Evolutionary conservation across 2,888 invertebrate species (phyloP), one percentile per base, ranked within the genome.

Genomic region (Stenoptilia bipunctidactyla): DNA sequence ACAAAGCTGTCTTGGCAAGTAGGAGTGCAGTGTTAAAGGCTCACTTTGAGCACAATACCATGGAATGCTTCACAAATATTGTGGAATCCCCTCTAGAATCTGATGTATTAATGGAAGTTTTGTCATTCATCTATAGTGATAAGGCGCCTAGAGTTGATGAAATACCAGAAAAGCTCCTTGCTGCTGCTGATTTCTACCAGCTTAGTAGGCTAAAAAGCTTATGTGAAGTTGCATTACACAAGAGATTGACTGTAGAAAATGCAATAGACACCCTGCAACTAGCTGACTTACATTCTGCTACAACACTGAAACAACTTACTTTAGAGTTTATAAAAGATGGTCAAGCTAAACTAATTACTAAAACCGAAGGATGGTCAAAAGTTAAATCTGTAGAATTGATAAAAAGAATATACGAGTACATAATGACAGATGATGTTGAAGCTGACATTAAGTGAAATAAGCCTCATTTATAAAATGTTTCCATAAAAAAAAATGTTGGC

Each of bases 301-400:
- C 62, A 42, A 55, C 59, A 2, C 53, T 83, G 8, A 76, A 70
- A 42, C 64, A 68, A 40, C 53, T 68, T 10, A 75, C 77, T 0
- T 52, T 82, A 12, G 82, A 82, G 44, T 83, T 79, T 37, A 77
- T 83, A 8, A 79, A 77, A 49, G 82, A 82, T 53, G 83, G 82
- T 2, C 75, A 80, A 52, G 76, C 76, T 1, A 67, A 65, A 40
- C 53, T 76, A 10, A 77, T 83, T 4, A 76, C 75, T 1, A 75
- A 75, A 46, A 82, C 82, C 25, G 69, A 74, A 9, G 77, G 77
- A 0, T 83, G 83, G 83, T 55, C 61, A 1, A 67, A 65, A 38
- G 62, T 82, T 0, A 69, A 80, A 40, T 79, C 79, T 15, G 72
- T 80, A 13, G 69, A 75, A 38, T 53, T 82, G 20, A 72, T 82